phyloP scores from a whole-genome alignment of 2,797 vertebrate species.

The Sarcophilus harrisii region DNA sequence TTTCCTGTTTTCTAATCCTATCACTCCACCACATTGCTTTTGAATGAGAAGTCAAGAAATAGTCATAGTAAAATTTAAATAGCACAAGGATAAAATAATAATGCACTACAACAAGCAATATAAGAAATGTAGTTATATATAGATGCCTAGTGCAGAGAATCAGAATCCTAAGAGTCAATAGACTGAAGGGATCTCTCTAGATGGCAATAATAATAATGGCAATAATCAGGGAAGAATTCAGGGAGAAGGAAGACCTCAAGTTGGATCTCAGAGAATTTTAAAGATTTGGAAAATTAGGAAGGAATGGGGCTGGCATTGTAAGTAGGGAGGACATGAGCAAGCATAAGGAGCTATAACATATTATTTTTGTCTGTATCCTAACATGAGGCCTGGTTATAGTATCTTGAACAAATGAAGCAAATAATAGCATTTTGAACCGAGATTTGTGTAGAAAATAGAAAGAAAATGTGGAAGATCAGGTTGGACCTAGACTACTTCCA shows the following conservation, averaged over 20 bases:
- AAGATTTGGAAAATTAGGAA: not conserved
- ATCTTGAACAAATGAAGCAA: not conserved
- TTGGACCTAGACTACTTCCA: not conserved
- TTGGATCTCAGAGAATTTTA: not conserved
- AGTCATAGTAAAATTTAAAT: not conserved
- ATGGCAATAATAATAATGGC: not conserved
- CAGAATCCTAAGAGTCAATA: not conserved
- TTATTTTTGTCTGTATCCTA: not conserved
- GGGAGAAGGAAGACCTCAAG: not conserved
- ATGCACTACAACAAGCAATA: not conserved
- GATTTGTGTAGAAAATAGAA: not conserved
- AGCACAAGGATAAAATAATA: not conserved
- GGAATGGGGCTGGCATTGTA: not conserved
- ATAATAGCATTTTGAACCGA: not conserved
- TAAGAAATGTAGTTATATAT: not conserved
- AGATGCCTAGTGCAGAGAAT: not conserved
- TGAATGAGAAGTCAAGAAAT: not conserved
- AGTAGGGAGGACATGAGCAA: not conserved
- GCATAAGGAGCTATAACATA: not conserved
- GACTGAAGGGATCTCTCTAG: not conserved
- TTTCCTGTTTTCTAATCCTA: not conserved
- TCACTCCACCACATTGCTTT: not conserved
- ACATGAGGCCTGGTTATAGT: not conserved
- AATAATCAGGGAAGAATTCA: not conserved
- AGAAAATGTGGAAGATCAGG: not conserved